phyloP scores from a whole-genome alignment of 2,113 vertebrate species.

The Myanophis thanlyinensis region DNA sequence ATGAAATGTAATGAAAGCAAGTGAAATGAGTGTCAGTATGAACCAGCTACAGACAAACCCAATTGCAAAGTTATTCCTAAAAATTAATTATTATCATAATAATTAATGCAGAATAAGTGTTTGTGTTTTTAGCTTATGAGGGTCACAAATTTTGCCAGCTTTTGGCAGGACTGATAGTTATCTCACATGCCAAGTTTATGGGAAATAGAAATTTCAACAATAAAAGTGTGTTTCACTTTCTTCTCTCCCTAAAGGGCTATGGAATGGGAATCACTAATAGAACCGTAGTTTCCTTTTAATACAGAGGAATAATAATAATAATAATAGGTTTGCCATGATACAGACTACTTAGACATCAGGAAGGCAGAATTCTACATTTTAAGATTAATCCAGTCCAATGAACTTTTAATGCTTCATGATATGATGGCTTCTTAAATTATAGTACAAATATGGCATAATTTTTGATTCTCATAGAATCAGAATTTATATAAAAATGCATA shows the following conservation, averaged over 20 bases:
- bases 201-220: constrained; percentile 49
- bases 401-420: constrained; percentile 54
- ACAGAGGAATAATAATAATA: constrained; percentile 33
- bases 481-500: not conserved
- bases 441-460: constrained; percentile 45
- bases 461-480: constrained; percentile 26
- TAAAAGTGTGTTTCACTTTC: constrained; percentile 43
- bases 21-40: constrained; percentile 11
- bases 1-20: not conserved
- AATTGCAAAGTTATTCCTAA: constrained; percentile 40
- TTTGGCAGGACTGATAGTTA: constrained; percentile 56
- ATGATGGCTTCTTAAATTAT: constrained; percentile 45
- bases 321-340: constrained; percentile 28
- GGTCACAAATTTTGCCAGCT: constrained; percentile 50
- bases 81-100: constrained; percentile 52
- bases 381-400: constrained; percentile 26
- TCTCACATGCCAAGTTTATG: constrained; percentile 31
- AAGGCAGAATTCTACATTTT: constrained; percentile 45
- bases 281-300: constrained; percentile 39
- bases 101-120: constrained; percentile 54
- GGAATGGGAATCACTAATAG: not conserved
- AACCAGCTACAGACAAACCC: not conserved
- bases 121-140: constrained; percentile 38
- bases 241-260: constrained; percentile 9
- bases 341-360: not conserved